Evolutionary conservation across 2,113 vertebrate species (phyloP).

Genomic region (Grus americana): DNA sequence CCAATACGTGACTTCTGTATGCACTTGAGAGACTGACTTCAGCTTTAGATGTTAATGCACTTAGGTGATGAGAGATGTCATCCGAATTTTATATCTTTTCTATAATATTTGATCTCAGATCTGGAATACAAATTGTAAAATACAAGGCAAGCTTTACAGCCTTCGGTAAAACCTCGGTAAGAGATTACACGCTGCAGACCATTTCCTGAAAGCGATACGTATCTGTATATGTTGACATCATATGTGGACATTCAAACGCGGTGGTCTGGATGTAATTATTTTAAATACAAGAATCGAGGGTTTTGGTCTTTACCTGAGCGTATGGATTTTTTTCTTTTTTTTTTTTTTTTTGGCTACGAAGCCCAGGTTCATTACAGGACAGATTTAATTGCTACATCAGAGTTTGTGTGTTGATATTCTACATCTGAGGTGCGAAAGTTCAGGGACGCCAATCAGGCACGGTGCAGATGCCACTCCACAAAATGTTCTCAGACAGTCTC

Average conservation of each 20-base stretch:
- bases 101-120: background rate
- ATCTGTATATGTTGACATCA: background rate
- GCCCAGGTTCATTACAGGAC: background rate
- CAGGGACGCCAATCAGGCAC: background rate
- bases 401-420: slow-evolving; percentile 16
- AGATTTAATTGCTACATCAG: slow-evolving; percentile 24
- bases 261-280: background rate
- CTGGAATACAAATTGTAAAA: background rate
- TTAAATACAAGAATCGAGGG: background rate
- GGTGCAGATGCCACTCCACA: slow-evolving; percentile 24
- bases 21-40: background rate
- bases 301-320: background rate
- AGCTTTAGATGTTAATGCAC: background rate
- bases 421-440: slow-evolving; percentile 52
- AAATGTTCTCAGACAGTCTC: slow-evolving; percentile 52
- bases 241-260: accelerated
- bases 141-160: background rate
- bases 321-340: background rate
- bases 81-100: background rate
- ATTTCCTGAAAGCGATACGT: background rate
- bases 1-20: background rate
- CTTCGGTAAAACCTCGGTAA: background rate
- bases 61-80: background rate
- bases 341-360: background rate
- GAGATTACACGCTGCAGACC: background rate